Evolutionary conservation across 2,113 vertebrate species (phyloP), one percentile per base, ranked within the genome.

Genomic region (Tinamus guttatus): DNA sequence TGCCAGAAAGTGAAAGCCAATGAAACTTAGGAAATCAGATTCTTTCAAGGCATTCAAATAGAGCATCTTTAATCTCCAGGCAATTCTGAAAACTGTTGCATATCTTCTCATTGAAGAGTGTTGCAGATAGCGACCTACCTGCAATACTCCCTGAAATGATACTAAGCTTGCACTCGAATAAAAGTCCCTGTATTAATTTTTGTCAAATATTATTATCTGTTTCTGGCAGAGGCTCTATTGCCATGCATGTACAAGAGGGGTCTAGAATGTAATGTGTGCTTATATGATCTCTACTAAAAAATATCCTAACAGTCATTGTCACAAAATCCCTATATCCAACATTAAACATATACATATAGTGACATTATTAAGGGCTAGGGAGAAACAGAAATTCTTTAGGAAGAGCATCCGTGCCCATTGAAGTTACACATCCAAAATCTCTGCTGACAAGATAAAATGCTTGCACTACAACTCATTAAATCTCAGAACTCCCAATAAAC

Each of bases 381-480:
- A 51, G 89, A 74, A 91, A 36, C 15, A 73, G 30, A 68, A 49
- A 54, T 74, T 81, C 40, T 74, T 30, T 54, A 58, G 69, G 67
- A 62, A 41, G 16, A 82, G 2, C 12, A 59, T 70, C 45, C 74
- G 36, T 2, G 1, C 27, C 40, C 58, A 43, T 7, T 51, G 75
- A 87, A 71, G 22, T 84, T 70, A 24, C 11, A 24, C 8, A 81
- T 92, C 62, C 92, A 90, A 79, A 51, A 81, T 38, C 16, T 94
- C 91, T 89, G 30, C 67, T 93, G 77, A 89, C 22, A 89, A 82
- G 78, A 95, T 79, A 49, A 93, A 96, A 84, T 88, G 54, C 24
- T 81, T 89, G 34, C 27, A 85, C 47, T 87, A n/a, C n/a, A 84
- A 79, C 90, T 93, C 82, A 93, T 94, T 92, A 94, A 93, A 95